Evolutionary conservation across 2,113 vertebrate species (phyloP), one percentile per base, ranked within the genome.

Genomic region (Amblyopsis rosae): DNA sequence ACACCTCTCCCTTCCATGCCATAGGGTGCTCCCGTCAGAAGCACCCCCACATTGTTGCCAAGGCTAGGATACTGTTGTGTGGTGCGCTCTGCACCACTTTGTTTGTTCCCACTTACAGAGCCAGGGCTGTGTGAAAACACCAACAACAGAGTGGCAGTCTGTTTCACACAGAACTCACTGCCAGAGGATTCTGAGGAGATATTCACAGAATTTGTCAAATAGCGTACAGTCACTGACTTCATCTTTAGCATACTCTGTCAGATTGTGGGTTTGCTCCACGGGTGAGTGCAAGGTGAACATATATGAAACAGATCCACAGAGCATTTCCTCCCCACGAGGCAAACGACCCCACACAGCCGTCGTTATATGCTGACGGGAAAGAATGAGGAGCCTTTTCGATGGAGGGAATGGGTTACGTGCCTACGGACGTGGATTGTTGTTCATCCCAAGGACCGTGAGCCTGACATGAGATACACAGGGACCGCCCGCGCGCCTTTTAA

Each of bases 361-460:
- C 17, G 45, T 83, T 82, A 77, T 62, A 81, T 67, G 72, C 70
- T 54, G 59, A 53, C 53, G 68, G 70, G 54, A 49, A 68, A 72
- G 57, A 47, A 79, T 51, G 73, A 49, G 41, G 74, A 54, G 48
- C 50, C 67, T 64, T 83, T 77, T 81, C 67, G 69, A 54, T 58
- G 12, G 55, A 26, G 26, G 26, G 26, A 26, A 26, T 26, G 26
- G 26, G 26, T 26, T 26, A 26, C 26, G 26, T 26, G 26, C 2
- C 35, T 41, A 8, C 35, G 35, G 5, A 41, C 7, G 35, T 41
- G 7, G 35, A 5, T 41, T 41, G 35, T 8, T 6, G 35, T 7
- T 5, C 35, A 41, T 26, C 26, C 35, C 7, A 41, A 41, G 35
- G 33, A 59, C 68, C 49, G 79, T 72, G 77, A 82, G 54, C 66